Conservation (phyloP, 2,888 invertebrate genomes). For the Apodemia duryi region DNA sequence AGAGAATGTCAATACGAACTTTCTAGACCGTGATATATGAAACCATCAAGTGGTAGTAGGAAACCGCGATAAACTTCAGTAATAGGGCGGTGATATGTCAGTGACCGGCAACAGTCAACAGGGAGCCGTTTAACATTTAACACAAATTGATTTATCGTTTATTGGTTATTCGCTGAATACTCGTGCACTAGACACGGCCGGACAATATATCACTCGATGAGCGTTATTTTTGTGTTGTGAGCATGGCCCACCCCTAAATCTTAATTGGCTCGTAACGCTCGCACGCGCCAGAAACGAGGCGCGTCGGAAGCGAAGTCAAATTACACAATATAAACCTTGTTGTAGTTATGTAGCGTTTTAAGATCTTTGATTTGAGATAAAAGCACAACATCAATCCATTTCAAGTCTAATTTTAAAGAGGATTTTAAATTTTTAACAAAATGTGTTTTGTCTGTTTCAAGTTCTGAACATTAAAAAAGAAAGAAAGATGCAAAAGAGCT, state of each 20-base stretch:
- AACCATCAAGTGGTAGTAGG: conserved; percentile 39
- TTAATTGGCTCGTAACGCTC: conserved; percentile 32
- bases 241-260: conserved; percentile 27
- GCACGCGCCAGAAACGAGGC: conserved; percentile 26
- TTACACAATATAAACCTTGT: conserved; percentile 19
- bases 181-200: conserved; percentile 30
- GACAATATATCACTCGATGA: conserved; percentile 25
- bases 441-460: not conserved
- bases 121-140: conserved; percentile 29
- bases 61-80: conserved; percentile 42
- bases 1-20: conserved; percentile 28
- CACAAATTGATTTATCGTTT: conserved; percentile 37
- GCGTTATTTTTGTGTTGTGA: conserved; percentile 26
- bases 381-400: conserved; percentile 4
- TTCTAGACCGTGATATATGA: conserved; percentile 57
- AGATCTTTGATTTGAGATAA: conserved; percentile 1
- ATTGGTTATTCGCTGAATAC: conserved; percentile 30
- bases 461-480: not conserved
- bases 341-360: not conserved
- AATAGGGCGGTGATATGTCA: conserved; percentile 41
- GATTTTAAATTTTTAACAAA: not conserved
- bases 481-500: not conserved
- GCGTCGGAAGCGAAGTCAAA: conserved; percentile 22
- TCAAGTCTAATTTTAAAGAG: not conserved
- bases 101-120: conserved; percentile 23